A percentile compares a stretch with the other conserved stretches of the same genome.
phyloP scores from a whole-genome alignment of 1,140 invertebrate genomes.

The Panulirus ornatus region DNA sequence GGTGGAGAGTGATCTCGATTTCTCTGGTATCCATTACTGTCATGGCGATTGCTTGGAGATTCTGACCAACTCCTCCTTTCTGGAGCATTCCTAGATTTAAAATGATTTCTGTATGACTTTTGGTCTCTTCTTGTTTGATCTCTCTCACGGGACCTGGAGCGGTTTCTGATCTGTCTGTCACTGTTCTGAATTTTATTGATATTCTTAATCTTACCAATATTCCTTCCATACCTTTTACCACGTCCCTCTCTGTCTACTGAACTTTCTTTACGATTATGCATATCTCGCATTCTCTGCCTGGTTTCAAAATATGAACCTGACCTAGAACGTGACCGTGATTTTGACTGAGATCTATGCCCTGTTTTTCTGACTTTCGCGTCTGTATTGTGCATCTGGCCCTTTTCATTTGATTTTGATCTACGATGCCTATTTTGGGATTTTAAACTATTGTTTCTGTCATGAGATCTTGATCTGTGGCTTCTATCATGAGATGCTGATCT shows the following conservation, averaged over 20 bases:
- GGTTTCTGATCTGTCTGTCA: conserved; percentile 9
- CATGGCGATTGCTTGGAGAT: neutral
- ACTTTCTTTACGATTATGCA: conserved; percentile 3
- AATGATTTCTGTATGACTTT: neutral
- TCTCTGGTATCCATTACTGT: conserved; percentile 5
- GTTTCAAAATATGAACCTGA: neutral
- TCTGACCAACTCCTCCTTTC: conserved; percentile 13
- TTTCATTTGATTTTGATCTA: neutral
- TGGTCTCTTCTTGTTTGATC: neutral
- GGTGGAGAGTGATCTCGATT: conserved; percentile 58
- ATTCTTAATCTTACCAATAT: neutral
- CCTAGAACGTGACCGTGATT: neutral
- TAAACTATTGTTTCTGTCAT: neutral
- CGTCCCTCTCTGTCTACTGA: neutral
- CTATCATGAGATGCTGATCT: conserved; percentile 7
- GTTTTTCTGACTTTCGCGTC: neutral
- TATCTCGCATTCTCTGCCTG: too few relatives aligned
- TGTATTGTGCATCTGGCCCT: neutral
- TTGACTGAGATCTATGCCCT: neutral
- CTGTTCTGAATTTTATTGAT: neutral
- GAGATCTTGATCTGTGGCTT: neutral
- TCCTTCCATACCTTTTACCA: conserved; percentile 6
- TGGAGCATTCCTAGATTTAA: neutral
- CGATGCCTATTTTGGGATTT: neutral
- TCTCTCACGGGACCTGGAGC: conserved; percentile 18